phyloP scores from a whole-genome alignment of 2,888 invertebrate genomes.

The Drosophila picticornis region DNA sequence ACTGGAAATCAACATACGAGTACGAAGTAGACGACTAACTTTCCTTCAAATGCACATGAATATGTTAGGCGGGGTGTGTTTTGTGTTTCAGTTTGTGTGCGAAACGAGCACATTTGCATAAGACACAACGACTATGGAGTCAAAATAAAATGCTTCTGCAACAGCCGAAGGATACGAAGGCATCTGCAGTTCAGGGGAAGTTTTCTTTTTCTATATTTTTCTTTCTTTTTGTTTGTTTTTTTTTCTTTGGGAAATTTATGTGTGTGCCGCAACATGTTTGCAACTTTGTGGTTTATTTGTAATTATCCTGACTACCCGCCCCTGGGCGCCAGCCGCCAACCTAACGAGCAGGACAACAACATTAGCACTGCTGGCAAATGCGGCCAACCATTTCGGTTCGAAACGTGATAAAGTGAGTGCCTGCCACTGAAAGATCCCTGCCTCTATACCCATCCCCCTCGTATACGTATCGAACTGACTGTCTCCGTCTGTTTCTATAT shows the following conservation, averaged over 20 bases:
- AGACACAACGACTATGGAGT: conserved; percentile 54
- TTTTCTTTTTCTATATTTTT: conserved; percentile 26
- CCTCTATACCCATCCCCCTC: not conserved
- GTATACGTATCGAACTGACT: conserved; percentile 1
- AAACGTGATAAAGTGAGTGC: conserved; percentile 73
- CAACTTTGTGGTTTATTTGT: conserved; percentile 81
- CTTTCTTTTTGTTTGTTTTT: conserved; percentile 6
- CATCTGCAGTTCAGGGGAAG: conserved; percentile 51
- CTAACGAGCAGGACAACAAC: conserved; percentile 60
- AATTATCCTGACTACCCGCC: conserved; percentile 64
- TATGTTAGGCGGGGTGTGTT: conserved; percentile 12
- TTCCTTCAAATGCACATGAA: conserved; percentile 57
- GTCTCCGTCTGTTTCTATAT: conserved; percentile 41
- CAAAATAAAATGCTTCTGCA: conserved; percentile 60
- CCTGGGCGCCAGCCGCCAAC: conserved; percentile 12
- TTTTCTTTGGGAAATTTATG: conserved; percentile 58
- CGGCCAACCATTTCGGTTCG: conserved; percentile 61
- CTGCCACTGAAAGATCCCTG: not conserved
- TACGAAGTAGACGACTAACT: conserved; percentile 61
- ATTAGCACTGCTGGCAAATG: conserved; percentile 48
- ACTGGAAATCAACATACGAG: conserved; percentile 64
- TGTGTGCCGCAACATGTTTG: conserved; percentile 69
- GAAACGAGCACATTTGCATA: conserved; percentile 74
- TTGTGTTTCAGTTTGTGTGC: conserved; percentile 23
- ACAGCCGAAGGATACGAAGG: conserved; percentile 31